Conservation (phyloP, 2,113 vertebrate genomes). For the Labeo catla region DNA sequence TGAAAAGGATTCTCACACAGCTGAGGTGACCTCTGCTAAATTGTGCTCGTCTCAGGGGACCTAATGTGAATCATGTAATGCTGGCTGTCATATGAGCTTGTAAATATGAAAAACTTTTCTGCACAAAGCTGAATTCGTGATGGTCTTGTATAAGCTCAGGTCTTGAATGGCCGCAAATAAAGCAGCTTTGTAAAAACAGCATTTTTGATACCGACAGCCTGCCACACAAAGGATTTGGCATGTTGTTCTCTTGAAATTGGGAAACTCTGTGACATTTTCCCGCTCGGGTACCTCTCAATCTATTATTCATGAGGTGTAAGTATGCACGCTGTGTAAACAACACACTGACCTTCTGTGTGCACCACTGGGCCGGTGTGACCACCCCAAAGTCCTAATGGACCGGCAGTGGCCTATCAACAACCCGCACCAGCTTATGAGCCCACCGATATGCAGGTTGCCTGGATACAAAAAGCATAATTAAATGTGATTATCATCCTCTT, state of each 20-base stretch:
- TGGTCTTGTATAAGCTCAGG: neutral
- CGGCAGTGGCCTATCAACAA: conserved; percentile 60
- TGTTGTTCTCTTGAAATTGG: conserved; percentile 24
- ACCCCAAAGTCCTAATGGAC: conserved; percentile 50
- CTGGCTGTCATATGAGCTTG: neutral
- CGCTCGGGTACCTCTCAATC: conserved; percentile 60
- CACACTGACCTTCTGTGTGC: conserved; percentile 49
- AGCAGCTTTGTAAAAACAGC: neutral
- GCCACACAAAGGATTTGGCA: neutral
- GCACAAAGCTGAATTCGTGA: neutral
- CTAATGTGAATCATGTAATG: conserved; percentile 10
- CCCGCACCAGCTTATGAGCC: conserved; percentile 68
- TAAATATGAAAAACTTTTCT: conserved; percentile 4
- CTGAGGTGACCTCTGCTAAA: conserved; percentile 26
- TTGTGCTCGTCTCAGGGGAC: neutral
- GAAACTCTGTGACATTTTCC: conserved; percentile 78
- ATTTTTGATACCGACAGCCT: neutral
- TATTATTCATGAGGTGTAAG: conserved; percentile 72
- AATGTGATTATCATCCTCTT: conserved; percentile 75
- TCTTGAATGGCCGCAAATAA: neutral
- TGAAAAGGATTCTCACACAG: conserved; percentile 6
- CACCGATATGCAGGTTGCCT: conserved; percentile 72
- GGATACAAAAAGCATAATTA: conserved; percentile 84
- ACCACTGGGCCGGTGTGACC: conserved; percentile 48
- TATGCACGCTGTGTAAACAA: conserved; percentile 51